Conservation (phyloP, 2,797 vertebrate species). For the Poecilia velifera region DNA sequence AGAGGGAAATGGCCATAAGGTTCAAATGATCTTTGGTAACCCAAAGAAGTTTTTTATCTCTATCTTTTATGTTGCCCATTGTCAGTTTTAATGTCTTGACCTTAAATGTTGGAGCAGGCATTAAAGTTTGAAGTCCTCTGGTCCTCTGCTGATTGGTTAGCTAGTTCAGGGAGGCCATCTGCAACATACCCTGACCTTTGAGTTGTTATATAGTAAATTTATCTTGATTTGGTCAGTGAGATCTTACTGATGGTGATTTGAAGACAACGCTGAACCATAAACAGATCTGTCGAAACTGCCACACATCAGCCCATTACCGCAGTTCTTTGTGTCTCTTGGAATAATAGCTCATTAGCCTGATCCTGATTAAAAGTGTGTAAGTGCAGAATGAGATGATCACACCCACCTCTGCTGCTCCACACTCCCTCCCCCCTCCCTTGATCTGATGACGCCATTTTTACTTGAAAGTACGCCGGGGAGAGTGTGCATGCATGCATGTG, state of each 20-base stretch:
- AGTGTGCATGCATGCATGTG: constrained; percentile 17
- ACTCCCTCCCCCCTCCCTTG: neutral
- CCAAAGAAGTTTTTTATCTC: neutral
- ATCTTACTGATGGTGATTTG: neutral
- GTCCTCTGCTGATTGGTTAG: neutral
- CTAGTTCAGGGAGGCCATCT: neutral
- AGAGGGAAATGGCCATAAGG: neutral
- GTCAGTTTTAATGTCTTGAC: constrained; percentile 4
- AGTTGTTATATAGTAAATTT: neutral
- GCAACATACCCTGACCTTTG: neutral
- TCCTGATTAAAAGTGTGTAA: constrained; percentile 30
- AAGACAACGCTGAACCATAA: neutral
- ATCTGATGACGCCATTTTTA: constrained; percentile 43
- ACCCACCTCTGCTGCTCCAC: constrained; percentile 13
- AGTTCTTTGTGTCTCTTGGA: constrained; percentile 15
- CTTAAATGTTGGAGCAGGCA: neutral
- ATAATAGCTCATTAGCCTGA: constrained; percentile 38
- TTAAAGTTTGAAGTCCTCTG: neutral
- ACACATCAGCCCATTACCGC: constrained; percentile 17
- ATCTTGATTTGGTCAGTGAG: neutral
- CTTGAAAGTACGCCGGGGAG: constrained; percentile 14
- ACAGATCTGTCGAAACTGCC: constrained; percentile 4
- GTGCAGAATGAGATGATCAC: constrained; percentile 14
- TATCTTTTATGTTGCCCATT: neutral
- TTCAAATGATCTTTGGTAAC: neutral